Conservation (phyloP, 2,797 vertebrate species). For the Melanotaenia pygmaea region DNA sequence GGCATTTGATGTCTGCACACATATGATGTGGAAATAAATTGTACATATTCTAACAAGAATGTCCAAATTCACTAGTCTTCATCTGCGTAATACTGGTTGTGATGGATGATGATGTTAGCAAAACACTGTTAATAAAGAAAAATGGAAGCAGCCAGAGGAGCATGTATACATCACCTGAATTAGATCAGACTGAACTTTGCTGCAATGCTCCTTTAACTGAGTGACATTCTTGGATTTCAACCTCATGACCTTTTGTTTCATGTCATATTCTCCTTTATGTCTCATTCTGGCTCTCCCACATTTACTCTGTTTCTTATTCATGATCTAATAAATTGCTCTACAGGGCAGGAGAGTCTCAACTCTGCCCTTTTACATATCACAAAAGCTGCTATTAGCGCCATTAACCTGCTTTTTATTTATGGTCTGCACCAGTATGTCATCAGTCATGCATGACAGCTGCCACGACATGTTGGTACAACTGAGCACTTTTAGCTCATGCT, state of each 20-base stretch:
- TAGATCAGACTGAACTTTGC: conserved; percentile 1
- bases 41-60: too few relatives aligned
- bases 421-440: conserved; percentile 21
- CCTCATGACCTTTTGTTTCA: conserved; percentile 48
- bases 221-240: conserved; percentile 26
- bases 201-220: conserved; percentile 1
- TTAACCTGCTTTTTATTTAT: conserved; percentile 50
- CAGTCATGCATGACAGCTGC: not conserved
- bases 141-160: not conserved
- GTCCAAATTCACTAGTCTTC: too few relatives aligned
- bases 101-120: not conserved
- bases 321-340: conserved; percentile 41
- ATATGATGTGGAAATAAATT: not conserved
- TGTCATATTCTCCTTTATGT: conserved; percentile 36
- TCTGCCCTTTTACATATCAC: conserved; percentile 46
- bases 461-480: not conserved
- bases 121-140: not conserved
- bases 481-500: not conserved
- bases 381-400: conserved; percentile 27
- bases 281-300: conserved; percentile 37
- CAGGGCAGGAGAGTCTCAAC: conserved; percentile 26
- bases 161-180: not conserved
- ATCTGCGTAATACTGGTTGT: not conserved
- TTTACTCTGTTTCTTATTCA: conserved; percentile 17
- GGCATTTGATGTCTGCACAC: not conserved